Base-by-base conservation (phyloP, 2,797 vertebrate species). In the Mus minutoides region DNA sequence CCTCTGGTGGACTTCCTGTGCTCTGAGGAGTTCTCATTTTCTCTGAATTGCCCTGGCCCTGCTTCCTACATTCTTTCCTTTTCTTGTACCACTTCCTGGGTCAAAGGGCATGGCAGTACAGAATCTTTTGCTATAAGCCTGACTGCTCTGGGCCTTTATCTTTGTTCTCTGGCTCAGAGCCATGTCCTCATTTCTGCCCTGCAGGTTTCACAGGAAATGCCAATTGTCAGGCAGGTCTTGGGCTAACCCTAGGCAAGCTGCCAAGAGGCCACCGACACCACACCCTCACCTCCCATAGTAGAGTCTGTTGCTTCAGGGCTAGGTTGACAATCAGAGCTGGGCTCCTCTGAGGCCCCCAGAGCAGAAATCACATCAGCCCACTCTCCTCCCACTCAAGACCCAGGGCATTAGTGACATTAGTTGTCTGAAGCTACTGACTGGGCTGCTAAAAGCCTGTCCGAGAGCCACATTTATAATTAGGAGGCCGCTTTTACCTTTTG, bases 1-100 rank as follows among this genome's bases (percentile, higher is more conserved):
- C 43, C 58, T n/a, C 60, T n/a, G 24, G 43, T 24, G 26, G 24
- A 6, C 87, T 62, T 49, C 29, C 14, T 4, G 14, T 31, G 85
- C n/a, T 40, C 76, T 8, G 46, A 93, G 84, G 60, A 83, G 46
- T 46, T 10, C 17, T 85, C 52, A 64, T 58, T 37, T 31, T 90
- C 60, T 77, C 24, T 58, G 64, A 88, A 52, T 78, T 69, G 26
- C 26, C 54, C 64, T 7, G 58, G 14, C 21, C 11, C 0, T 19
- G 3, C 88, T 75, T 56, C 84, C 60, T 21, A 31, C 22, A 86
- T 29, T 60, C 86, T 77, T 92, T 40, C 58, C 92, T 79, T 88
- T 85, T 94, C 62, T 93, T 29, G 37, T 80, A 60, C 85, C 58
- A 62, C 43, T 95, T 96, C 94, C 91, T 82, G 84, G 96, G 93